phyloP scores from a whole-genome alignment of 2,113 vertebrate genomes.

The Archocentrus centrarchus region DNA sequence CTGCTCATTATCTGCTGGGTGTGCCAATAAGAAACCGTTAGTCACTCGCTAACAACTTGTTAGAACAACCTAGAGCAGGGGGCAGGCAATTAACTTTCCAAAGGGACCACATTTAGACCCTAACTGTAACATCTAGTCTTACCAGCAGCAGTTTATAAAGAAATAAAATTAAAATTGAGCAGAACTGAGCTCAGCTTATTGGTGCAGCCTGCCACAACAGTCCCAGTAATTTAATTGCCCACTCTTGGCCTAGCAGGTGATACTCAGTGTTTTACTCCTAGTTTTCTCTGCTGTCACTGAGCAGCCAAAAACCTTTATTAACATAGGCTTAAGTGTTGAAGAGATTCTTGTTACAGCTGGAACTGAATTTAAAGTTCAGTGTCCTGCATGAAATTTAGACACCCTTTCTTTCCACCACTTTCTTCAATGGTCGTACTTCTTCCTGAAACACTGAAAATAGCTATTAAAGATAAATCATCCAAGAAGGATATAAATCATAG shows the following conservation, averaged over 20 bases:
- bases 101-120: not conserved
- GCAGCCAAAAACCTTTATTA: not conserved
- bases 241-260: not conserved
- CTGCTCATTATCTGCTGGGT: not conserved
- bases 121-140: not conserved
- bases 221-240: not conserved
- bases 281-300: not conserved
- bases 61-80: not conserved
- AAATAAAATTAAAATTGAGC: not conserved
- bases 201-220: not conserved
- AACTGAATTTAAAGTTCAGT: not conserved
- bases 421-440: not conserved
- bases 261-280: not conserved
- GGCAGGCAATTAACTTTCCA: not conserved
- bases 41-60: slow-evolving; percentile 1
- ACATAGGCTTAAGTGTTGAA: not conserved
- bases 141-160: not conserved
- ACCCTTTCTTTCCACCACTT: not conserved
- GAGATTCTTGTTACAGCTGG: not conserved
- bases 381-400: not conserved
- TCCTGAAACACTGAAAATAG: not conserved
- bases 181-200: not conserved
- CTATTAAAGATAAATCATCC: not conserved
- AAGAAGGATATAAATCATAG: not conserved
- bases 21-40: not conserved